Evolutionary conservation across 2,797 vertebrate species (phyloP).

Genomic region (Crenichthys baileyi): DNA sequence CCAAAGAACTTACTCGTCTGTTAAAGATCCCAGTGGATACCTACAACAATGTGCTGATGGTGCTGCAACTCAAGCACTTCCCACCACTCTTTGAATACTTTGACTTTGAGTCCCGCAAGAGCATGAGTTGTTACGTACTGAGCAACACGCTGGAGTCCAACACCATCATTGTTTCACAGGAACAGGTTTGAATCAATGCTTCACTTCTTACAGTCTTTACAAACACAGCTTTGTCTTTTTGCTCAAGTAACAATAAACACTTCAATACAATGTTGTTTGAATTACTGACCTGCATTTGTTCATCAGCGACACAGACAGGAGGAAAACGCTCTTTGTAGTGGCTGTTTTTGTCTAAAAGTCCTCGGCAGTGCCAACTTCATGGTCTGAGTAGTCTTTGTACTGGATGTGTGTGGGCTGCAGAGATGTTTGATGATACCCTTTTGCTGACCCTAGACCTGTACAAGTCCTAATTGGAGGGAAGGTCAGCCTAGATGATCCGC

Average conservation of each 20-base stretch:
- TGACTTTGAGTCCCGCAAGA: constrained; percentile 97
- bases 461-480: neutral
- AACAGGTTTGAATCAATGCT: constrained; percentile 84
- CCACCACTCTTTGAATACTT: constrained; percentile 98
- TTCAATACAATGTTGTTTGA: neutral
- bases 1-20: constrained; percentile 95
- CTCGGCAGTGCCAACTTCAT: neutral
- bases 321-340: neutral
- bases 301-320: neutral
- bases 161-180: constrained; percentile 94
- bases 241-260: neutral
- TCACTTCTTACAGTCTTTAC: neutral
- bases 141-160: constrained; percentile 96
- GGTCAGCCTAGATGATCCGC: neutral
- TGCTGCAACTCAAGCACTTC: constrained; percentile 96
- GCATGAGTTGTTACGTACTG: constrained; percentile 98
- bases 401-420: neutral
- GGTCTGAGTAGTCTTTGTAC: neutral
- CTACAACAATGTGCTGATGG: constrained; percentile 95
- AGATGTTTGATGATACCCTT: neutral
- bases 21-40: constrained; percentile 98
- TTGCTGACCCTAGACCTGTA: neutral
- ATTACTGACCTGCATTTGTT: neutral
- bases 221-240: neutral
- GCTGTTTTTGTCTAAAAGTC: neutral